Conservation (phyloP, 92 coral and sea anemone species). For the Plumapathes pennacea region DNA sequence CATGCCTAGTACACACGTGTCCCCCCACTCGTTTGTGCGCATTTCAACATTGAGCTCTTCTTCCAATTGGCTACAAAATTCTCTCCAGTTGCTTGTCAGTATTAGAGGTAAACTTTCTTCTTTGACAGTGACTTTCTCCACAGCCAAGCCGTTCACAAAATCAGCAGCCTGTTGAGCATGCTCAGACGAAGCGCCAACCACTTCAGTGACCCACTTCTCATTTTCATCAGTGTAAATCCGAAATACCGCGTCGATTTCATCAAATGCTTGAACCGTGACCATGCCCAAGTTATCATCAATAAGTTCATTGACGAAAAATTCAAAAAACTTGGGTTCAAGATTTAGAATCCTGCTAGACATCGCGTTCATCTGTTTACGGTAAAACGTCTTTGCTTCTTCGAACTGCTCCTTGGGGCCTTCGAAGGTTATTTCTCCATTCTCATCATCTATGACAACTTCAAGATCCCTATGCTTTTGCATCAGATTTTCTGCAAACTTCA, state of each 20-base stretch:
- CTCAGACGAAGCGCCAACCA: slow-evolving; percentile 45
- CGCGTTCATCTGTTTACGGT: slow-evolving; percentile 28
- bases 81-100: slow-evolving; percentile 41
- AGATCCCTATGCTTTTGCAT: slow-evolving; percentile 42
- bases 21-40: slow-evolving; percentile 42
- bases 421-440: slow-evolving; percentile 44
- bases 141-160: slow-evolving; percentile 29
- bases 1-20: slow-evolving; percentile 67
- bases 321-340: slow-evolving; percentile 17
- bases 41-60: slow-evolving; percentile 19
- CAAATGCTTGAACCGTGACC: slow-evolving; percentile 46
- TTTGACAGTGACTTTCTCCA: slow-evolving; percentile 55
- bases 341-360: slow-evolving; percentile 42
- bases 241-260: slow-evolving; percentile 49
- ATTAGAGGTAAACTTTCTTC: slow-evolving; percentile 29
- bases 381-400: slow-evolving; percentile 45
- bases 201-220: too few relatives aligned
- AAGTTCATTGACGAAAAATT: too few relatives aligned
- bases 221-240: too few relatives aligned
- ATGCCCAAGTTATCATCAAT: slow-evolving; percentile 31
- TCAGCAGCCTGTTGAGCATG: slow-evolving; percentile 50
- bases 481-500: slow-evolving; percentile 52
- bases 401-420: slow-evolving; percentile 73
- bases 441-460: slow-evolving; percentile 45
- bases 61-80: too few relatives aligned